Percentiles rank a stretch among this genome's conserved stretches.
These are phyloP conservation scores for Eupleurogrammus muticus DNA, from an alignment of 2,797 vertebrate species.

Conservation along the genomic window DNA sequence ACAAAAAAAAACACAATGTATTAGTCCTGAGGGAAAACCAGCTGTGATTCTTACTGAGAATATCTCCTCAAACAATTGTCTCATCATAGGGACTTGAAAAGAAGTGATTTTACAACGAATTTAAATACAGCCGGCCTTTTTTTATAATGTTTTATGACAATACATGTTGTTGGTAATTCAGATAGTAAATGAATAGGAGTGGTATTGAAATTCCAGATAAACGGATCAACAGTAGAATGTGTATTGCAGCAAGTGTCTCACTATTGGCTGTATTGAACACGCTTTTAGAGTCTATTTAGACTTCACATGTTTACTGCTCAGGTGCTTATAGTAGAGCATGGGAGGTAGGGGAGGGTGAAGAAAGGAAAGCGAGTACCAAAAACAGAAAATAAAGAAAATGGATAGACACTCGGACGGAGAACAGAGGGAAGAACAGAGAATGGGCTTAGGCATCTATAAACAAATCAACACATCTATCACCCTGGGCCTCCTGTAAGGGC, in stretches of 20 bases:
- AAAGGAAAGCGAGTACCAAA: not conserved
- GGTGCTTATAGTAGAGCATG: slow-evolving; percentile 15
- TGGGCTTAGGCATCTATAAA: slow-evolving; percentile 77
- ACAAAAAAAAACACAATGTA: not conserved
- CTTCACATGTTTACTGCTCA: slow-evolving; percentile 11
- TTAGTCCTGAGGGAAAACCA: not conserved
- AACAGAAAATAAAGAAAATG: slow-evolving; percentile 40
- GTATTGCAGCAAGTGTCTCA: slow-evolving; percentile 16
- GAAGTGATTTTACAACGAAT: not conserved
- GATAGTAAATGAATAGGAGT: not conserved
- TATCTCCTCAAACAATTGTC: not conserved
- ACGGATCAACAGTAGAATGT: slow-evolving; percentile 5
- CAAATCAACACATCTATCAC: slow-evolving; percentile 87
- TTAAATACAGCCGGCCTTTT: not conserved
- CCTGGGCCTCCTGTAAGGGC: slow-evolving; percentile 81
- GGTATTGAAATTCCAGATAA: slow-evolving; percentile 6
- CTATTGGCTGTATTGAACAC: slow-evolving; percentile 26
- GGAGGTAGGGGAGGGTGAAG: not conserved
- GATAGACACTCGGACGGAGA: slow-evolving; percentile 43
- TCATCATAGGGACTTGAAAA: not conserved
- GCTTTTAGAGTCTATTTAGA: slow-evolving; percentile 22
- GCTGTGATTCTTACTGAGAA: not conserved
- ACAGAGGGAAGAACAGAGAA: slow-evolving; percentile 61
- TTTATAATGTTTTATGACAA: not conserved
- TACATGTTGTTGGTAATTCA: not conserved